Evolutionary conservation across 2,113 vertebrate species (phyloP), one percentile per base, ranked within the genome.

Genomic region (Rutilus rutilus): DNA sequence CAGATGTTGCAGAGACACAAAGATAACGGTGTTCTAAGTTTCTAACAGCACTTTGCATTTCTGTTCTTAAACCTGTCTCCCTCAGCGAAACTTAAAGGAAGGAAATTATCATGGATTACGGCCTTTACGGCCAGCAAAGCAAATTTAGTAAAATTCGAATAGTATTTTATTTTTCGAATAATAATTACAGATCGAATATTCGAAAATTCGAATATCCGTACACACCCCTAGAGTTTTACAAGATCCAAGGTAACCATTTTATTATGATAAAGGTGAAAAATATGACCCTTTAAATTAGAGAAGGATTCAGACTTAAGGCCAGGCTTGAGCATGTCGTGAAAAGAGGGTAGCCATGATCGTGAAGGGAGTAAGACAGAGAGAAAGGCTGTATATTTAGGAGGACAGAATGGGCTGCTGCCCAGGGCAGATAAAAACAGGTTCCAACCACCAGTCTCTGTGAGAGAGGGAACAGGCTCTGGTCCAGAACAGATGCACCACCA

Each of bases 401-500:
- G 67, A 87, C 87, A 79, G 89, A 86, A 88, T 88, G 88, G 91
- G 92, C 91, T 90, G 89, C 92, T 92, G 92, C 85, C 91, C 86
- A 6, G 86, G 85, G 90, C 91, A 90, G 91, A 94, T 93, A 93
- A 92, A 91, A 91, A 89, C 91, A 92, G 90, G 88, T 92, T 92
- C 92, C 89, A 89, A 80, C 91, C 92, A 92, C 90, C 90, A 90
- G 92, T 92, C 86, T 90, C 83, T 90, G 88, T 89, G 84, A 78
- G 91, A 92, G 52, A 75, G 71, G 67, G 74, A 89, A 87, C 90
- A 92, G 93, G 93, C 92, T 83, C 84, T 36, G 85, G 92, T 91
- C 91, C 91, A 91, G 91, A 86, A 85, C 92, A 92, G 90, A 92
- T 89, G 90, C 93, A 91, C 90, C 90, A 93, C 93, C 93, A 93